phyloP scores from a whole-genome alignment of 1,140 invertebrate genomes.

The Drosophila bocqueti region DNA sequence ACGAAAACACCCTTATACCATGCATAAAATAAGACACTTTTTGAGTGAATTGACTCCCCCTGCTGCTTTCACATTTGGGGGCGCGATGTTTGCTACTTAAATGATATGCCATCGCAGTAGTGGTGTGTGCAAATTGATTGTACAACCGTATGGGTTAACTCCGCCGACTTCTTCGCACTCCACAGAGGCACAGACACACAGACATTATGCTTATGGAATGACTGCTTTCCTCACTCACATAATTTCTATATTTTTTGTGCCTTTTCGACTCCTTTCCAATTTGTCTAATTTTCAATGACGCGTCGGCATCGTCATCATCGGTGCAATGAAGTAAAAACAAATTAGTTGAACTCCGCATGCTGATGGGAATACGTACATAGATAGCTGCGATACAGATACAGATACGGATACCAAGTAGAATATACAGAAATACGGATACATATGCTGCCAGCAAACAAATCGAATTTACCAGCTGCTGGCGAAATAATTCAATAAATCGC shows the following conservation, averaged over 20 bases:
- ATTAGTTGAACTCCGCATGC: constrained; percentile 66
- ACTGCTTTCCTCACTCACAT: constrained; percentile 34
- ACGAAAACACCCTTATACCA: not conserved
- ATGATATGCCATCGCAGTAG: constrained; percentile 54
- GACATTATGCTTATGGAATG: constrained; percentile 24
- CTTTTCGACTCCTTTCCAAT: constrained; percentile 76
- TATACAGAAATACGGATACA: constrained; percentile 25
- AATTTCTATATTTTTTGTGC: constrained; percentile 43
- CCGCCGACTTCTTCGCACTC: constrained; percentile 39
- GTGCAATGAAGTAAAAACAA: constrained; percentile 70
- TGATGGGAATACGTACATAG: constrained; percentile 39
- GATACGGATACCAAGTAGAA: constrained; percentile 15
- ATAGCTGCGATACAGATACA: constrained; percentile 9
- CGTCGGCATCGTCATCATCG: constrained; percentile 47
- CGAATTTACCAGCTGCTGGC: constrained; percentile 82
- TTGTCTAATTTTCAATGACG: constrained; percentile 83
- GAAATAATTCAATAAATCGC: constrained; percentile 83
- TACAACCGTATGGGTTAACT: constrained; percentile 33
- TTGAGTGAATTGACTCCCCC: constrained; percentile 11
- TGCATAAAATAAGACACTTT: not conserved
- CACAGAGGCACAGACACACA: constrained; percentile 3
- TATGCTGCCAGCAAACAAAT: constrained; percentile 53
- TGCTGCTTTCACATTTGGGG: constrained; percentile 38
- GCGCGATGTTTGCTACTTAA: constrained; percentile 69
- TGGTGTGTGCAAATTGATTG: constrained; percentile 69